phyloP scores from a whole-genome alignment of 1,140 invertebrate species.

The Procambarus virginalis region DNA sequence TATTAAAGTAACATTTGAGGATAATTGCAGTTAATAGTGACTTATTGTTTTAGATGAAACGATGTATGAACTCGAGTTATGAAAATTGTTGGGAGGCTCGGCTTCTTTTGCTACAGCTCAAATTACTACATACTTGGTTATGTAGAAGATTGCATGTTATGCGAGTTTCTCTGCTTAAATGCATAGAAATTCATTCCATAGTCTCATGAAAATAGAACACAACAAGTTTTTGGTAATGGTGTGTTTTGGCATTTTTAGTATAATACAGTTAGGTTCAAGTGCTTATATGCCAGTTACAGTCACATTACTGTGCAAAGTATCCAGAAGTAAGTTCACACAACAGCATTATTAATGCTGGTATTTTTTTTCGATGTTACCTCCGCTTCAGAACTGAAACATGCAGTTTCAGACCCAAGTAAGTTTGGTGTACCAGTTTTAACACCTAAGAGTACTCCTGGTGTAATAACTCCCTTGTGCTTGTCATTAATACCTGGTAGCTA shows the following conservation, averaged over 20 bases:
- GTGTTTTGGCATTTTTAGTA: constrained; percentile 54
- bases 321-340: constrained; percentile 41
- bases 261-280: constrained; percentile 48
- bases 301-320: constrained; percentile 46
- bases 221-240: constrained; percentile 49
- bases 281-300: constrained; percentile 56
- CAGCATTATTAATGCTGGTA: constrained; percentile 30
- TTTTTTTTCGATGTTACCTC: constrained; percentile 59
- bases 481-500: constrained; percentile 62
- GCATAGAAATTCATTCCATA: constrained; percentile 48
- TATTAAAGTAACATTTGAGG: constrained; percentile 1
- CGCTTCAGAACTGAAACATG: constrained; percentile 53
- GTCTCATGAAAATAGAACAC: constrained; percentile 44
- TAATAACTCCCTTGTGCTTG: constrained; percentile 62
- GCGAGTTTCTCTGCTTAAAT: constrained; percentile 37
- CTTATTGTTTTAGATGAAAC: constrained; percentile 18
- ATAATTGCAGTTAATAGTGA: not conserved
- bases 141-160: constrained; percentile 26
- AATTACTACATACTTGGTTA: constrained; percentile 34
- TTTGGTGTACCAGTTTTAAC: constrained; percentile 56
- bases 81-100: constrained; percentile 30
- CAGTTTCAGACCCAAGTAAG: constrained; percentile 53
- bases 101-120: constrained; percentile 45
- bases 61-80: constrained; percentile 7
- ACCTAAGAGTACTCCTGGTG: constrained; percentile 58